Evolutionary conservation across 1,140 invertebrate species (phyloP).

Genomic region (Drosophila navojoa): DNA sequence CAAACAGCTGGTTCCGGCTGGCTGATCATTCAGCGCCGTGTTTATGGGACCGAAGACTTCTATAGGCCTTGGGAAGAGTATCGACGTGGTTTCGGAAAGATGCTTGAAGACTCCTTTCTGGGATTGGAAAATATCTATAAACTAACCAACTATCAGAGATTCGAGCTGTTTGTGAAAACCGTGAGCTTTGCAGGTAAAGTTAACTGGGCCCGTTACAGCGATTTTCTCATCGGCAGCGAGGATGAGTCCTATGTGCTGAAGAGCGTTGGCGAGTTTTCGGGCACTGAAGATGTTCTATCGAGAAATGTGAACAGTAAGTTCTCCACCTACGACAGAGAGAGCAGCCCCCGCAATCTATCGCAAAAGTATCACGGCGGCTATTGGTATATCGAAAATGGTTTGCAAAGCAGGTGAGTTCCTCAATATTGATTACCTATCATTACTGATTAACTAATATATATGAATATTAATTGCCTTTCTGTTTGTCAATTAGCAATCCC

Average conservation of each 20-base stretch:
- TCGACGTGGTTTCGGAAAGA: background rate
- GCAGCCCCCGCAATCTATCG: background rate
- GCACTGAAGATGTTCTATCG: background rate
- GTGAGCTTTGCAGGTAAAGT: background rate
- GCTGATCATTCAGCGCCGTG: background rate
- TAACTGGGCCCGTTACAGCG: background rate
- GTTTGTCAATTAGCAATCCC: too few species aligned
- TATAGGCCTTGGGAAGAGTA: background rate
- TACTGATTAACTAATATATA: too few species aligned
- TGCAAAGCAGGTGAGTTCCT: too few species aligned
- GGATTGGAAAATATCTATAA: background rate
- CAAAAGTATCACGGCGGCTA: background rate
- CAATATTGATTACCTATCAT: too few species aligned
- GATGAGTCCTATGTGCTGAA: background rate
- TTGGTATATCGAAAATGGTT: background rate
- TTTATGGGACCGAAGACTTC: background rate
- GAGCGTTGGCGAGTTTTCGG: background rate
- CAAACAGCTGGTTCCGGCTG: background rate
- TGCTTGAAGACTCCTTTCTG: background rate
- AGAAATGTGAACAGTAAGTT: background rate
- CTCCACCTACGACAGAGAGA: background rate
- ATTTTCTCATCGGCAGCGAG: background rate
- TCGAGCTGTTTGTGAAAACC: background rate
- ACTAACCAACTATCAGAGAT: background rate
- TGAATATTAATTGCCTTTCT: too few species aligned